These are phyloP conservation scores for Cephus pulcher DNA, from an alignment of 2,888 invertebrate species.

Conservation along the genomic window DNA sequence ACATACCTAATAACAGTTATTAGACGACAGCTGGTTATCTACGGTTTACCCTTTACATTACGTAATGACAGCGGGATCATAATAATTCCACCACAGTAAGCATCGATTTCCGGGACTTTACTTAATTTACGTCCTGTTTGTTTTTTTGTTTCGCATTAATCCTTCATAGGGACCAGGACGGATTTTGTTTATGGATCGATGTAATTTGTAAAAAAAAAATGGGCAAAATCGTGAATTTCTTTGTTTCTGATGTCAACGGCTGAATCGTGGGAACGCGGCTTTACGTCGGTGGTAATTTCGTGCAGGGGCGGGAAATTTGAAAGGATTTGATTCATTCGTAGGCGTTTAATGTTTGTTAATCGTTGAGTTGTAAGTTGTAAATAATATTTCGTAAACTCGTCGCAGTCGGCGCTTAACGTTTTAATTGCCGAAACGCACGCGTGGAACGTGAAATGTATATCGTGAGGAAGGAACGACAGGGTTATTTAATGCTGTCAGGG, in stretches of 20 bases:
- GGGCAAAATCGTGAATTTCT: background rate
- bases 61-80: conserved; percentile 13
- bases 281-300: background rate
- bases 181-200: background rate
- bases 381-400: background rate
- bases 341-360: background rate
- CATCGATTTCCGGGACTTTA: background rate
- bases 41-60: conserved; percentile 33
- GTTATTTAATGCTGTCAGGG: background rate
- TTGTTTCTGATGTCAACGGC: background rate
- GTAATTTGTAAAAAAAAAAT: background rate
- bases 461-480: background rate
- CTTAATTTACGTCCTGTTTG: background rate
- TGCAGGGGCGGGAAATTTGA: background rate
- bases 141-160: background rate
- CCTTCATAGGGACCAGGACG: background rate
- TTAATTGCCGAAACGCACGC: background rate
- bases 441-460: background rate
- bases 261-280: background rate
- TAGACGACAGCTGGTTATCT: conserved; percentile 41
- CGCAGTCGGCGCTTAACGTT: background rate
- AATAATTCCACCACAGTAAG: background rate
- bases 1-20: conserved; percentile 60
- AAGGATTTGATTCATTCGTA: background rate
- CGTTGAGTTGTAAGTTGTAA: background rate